Percentiles rank a stretch among this genome's conserved stretches.
phyloP scores from a whole-genome alignment of 2,888 invertebrate species.

The Oligia fasciuncula region DNA sequence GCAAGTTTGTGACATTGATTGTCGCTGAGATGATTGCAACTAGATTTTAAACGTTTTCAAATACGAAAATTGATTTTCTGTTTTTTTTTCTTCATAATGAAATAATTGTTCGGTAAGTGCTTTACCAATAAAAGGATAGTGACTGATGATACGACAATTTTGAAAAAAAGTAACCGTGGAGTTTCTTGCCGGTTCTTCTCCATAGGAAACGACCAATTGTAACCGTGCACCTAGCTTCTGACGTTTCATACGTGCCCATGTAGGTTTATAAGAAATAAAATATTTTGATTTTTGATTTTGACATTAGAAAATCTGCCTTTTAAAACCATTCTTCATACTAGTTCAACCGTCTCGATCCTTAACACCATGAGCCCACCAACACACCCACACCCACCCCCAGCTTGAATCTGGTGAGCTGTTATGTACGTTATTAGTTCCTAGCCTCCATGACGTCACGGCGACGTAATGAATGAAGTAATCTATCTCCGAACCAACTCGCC shows the following conservation, averaged over 20 bases:
- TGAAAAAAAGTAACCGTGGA: too few relatives aligned
- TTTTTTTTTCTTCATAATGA: background rate
- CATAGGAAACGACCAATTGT: too few relatives aligned
- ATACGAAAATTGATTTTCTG: background rate
- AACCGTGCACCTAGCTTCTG: too few relatives aligned
- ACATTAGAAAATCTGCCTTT: background rate
- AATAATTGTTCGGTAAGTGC: background rate
- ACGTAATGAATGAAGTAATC: constrained; percentile 67
- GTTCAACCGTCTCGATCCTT: too few relatives aligned
- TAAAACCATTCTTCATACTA: background rate
- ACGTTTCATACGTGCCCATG: too few relatives aligned
- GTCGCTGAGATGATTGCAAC: background rate
- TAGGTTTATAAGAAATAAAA: too few relatives aligned
- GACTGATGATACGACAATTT: too few relatives aligned
- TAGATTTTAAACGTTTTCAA: background rate
- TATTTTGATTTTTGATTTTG: too few relatives aligned
- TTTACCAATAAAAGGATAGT: background rate
- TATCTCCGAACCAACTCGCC: constrained; percentile 57
- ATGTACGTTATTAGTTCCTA: constrained; percentile 52
- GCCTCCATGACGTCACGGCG: constrained; percentile 50
- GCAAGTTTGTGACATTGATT: background rate
- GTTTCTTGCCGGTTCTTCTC: too few relatives aligned
- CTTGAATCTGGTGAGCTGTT: constrained; percentile 43
- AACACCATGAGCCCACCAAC: background rate
- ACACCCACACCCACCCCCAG: constrained; percentile 12